These are phyloP conservation scores for Tethea ocularis DNA, from an alignment of 2,888 invertebrate genomes.

Conservation along the genomic window DNA sequence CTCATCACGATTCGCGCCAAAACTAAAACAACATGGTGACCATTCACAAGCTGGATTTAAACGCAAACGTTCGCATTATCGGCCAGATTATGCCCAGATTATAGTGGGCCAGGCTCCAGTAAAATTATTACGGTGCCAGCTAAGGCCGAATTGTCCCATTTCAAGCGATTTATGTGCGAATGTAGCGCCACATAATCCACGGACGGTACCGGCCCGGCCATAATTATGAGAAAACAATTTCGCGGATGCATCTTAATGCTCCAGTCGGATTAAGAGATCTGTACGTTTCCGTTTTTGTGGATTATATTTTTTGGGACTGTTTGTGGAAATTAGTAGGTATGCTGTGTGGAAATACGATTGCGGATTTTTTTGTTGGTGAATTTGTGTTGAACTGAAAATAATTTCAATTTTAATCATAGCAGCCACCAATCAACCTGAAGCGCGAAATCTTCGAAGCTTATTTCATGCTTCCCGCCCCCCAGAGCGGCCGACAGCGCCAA, in stretches of 20 bases:
- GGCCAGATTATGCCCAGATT: constrained; percentile 82
- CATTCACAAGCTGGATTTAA: constrained; percentile 69
- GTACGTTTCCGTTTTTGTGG: constrained; percentile 15
- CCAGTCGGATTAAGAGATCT: constrained; percentile 66
- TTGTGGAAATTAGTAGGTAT: neutral
- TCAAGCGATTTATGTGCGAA: constrained; percentile 79
- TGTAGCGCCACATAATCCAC: constrained; percentile 76
- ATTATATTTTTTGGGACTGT: constrained; percentile 4
- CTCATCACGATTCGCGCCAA: constrained; percentile 48
- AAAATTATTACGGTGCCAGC: constrained; percentile 80
- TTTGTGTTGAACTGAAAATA: no score
- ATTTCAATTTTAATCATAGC: no score
- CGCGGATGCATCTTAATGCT: constrained; percentile 77
- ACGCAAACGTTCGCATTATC: constrained; percentile 79
- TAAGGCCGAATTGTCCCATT: constrained; percentile 81
- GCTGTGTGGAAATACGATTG: neutral
- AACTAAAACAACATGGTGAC: constrained; percentile 68
- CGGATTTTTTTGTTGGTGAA: neutral
- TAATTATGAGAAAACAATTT: constrained; percentile 84
- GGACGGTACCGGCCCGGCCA: constrained; percentile 60
- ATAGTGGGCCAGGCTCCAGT: constrained; percentile 71
- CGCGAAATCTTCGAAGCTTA: no score
- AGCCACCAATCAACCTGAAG: no score
- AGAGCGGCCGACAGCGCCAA: no score
- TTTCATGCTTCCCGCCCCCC: no score